Evolutionary conservation across 2,797 vertebrate species (phyloP).

Genomic region (Apodemus agrarius): DNA sequence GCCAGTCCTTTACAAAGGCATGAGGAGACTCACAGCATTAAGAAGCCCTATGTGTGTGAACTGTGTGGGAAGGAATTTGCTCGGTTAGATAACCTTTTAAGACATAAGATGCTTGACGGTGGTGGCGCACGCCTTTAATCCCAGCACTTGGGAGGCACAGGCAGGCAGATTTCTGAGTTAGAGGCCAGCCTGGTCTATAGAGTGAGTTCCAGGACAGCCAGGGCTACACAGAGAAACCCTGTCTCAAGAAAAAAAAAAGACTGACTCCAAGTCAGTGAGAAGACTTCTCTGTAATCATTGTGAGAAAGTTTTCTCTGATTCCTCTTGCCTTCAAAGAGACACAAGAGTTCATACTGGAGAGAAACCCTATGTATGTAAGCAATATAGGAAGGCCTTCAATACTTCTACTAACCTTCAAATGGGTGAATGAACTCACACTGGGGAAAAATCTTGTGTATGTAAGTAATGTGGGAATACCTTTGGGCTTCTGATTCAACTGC

Average conservation of each 20-base stretch:
- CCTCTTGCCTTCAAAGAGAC: neutral
- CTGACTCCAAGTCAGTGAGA: too few relatives aligned
- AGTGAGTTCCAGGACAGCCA: too few relatives aligned
- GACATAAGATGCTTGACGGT: too few relatives aligned
- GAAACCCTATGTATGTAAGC: neutral
- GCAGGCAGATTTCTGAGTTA: too few relatives aligned
- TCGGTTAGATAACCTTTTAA: neutral
- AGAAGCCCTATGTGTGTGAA: neutral
- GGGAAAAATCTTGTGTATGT: neutral
- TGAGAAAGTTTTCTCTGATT: too few relatives aligned
- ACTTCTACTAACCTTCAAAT: neutral
- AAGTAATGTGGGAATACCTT: neutral
- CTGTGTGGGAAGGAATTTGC: neutral
- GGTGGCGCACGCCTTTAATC: too few relatives aligned
- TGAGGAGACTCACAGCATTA: neutral
- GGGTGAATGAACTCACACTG: neutral
- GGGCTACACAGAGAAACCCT: too few relatives aligned
- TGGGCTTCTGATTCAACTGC: too few relatives aligned
- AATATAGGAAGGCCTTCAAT: neutral
- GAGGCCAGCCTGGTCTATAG: too few relatives aligned
- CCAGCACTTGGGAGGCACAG: too few relatives aligned
- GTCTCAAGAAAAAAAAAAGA: too few relatives aligned
- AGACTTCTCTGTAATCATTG: too few relatives aligned
- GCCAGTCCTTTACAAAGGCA: neutral
- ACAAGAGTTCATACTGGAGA: neutral